phyloP scores from a whole-genome alignment of 2,888 invertebrate genomes.

The Glyphotaelius pellucidus region DNA sequence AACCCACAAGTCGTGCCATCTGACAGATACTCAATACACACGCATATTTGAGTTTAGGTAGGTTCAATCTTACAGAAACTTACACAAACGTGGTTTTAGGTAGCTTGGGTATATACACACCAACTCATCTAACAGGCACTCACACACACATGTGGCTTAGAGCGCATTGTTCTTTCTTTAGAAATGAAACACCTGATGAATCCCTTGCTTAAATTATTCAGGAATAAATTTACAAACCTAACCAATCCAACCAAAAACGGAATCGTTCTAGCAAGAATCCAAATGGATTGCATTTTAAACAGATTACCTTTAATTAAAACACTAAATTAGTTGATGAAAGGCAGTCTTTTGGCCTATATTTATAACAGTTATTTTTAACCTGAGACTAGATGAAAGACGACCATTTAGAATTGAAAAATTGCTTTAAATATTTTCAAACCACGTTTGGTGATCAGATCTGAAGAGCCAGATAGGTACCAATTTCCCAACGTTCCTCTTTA shows the following conservation, averaged over 20 bases:
- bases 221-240: neutral
- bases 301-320: neutral
- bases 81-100: neutral
- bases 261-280: neutral
- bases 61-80: neutral
- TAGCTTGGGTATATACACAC: neutral
- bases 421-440: too few species aligned
- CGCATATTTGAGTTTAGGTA: too few species aligned
- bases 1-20: too few species aligned
- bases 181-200: neutral
- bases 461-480: too few species aligned
- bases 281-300: neutral
- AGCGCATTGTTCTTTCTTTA: slow-evolving; percentile 13
- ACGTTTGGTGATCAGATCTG: too few species aligned
- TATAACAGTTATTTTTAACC: too few species aligned
- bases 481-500: too few species aligned
- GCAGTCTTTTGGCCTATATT: too few species aligned
- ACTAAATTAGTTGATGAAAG: neutral
- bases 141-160: neutral
- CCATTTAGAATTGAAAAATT: too few species aligned
- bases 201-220: neutral
- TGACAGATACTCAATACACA: too few species aligned
- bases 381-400: too few species aligned
- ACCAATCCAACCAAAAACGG: neutral
- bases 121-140: neutral